Evolutionary conservation across 2,113 vertebrate species (phyloP), one percentile per base, ranked within the genome.

Genomic region (Pelvicachromis taeniatus): DNA sequence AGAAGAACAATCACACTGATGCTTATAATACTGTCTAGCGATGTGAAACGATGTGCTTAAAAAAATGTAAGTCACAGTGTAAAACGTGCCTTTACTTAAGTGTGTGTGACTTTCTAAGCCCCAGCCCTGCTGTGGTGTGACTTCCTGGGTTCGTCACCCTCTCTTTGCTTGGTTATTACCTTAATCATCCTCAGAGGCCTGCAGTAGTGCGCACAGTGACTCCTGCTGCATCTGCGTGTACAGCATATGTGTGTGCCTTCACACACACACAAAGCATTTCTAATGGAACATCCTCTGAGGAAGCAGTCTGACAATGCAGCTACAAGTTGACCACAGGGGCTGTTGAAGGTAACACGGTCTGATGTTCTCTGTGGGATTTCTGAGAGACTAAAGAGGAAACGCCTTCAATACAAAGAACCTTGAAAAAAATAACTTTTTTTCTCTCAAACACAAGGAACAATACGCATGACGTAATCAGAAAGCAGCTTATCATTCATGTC

Each of bases 261-360:
- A 61, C 33, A 61, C 38, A 80, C 26, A 26, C 85, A 93, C 78
- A 89, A 89, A 91, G 84, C 54, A 55, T 77, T 88, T 84, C 88
- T 90, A 61, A 87, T 88, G 80, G 80, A 70, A 93, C 87, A 94
- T 95, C 94, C 94, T 95, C 80, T 91, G 80, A 94, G 94, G 94
- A 95, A 95, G 82, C 65, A 4, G 53, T 50, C 55, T 83, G 89
- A 95, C 94, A 94, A 94, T 94, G 87, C 85, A 81, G 87, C 80
- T 54, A 45, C 78, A 26, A 86, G 87, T 80, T 29, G 58, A 70
- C 65, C 81, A 63, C 53, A 87, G 85, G 82, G 83, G 73, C 77
- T 16, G 80, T 31, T 16, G 42, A 35, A 75, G 61, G 77, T 84
- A 82, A 23, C 54, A 12, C 8, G 2, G 81, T 84, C 85, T 88